Conservation (phyloP, 1,140 invertebrate species). For the Drosophila nebulosa region DNA sequence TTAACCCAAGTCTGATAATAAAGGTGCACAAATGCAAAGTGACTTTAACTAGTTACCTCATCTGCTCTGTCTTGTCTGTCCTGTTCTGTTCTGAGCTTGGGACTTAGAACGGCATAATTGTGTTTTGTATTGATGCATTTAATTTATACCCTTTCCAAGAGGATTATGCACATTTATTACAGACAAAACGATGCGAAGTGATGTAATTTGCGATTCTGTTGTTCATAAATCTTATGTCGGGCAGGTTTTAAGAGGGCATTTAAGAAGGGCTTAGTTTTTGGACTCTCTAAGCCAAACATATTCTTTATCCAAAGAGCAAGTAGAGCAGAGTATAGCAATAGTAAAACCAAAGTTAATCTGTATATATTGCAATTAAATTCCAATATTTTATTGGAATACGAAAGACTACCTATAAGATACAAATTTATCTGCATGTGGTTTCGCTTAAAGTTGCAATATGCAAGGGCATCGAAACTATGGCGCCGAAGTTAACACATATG, state of each 20-base stretch:
- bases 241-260: no score
- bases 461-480: not conserved
- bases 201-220: no score
- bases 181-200: not conserved
- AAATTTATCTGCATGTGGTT: not conserved
- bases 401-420: not conserved
- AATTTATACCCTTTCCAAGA: not conserved
- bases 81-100: not conserved
- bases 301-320: no score
- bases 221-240: no score
- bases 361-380: not conserved
- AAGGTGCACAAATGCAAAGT: conserved; percentile 1
- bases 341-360: not conserved
- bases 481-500: not conserved
- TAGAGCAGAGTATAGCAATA: no score
- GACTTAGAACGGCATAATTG: not conserved
- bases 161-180: not conserved
- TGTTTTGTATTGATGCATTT: not conserved
- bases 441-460: not conserved
- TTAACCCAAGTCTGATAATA: conserved; percentile 2
- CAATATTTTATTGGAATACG: not conserved
- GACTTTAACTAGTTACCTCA: not conserved
- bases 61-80: not conserved
- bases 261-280: no score
- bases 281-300: no score